These are phyloP conservation scores for Theocolax elegans DNA, from an alignment of 1,140 invertebrate species.

Conservation along the genomic window DNA sequence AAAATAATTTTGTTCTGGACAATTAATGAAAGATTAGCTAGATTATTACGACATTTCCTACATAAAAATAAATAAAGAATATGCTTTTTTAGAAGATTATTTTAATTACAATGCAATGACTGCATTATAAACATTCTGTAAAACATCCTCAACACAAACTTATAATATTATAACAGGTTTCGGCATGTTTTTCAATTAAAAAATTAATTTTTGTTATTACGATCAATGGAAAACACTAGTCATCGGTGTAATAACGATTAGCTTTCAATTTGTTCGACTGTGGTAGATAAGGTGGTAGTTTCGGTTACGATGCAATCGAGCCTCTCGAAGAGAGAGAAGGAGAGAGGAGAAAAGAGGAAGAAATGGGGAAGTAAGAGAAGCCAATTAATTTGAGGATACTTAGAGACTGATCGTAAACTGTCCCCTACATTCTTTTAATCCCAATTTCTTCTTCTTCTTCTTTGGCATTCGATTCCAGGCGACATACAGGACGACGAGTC, in stretches of 20 bases:
- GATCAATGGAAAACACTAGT: too few relatives aligned
- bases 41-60: too few relatives aligned
- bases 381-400: slow-evolving; percentile 58
- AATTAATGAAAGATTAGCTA: too few relatives aligned
- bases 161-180: too few relatives aligned
- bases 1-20: too few relatives aligned
- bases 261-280: slow-evolving; percentile 37
- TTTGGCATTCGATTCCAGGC: slow-evolving; percentile 9
- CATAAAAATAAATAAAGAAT: too few relatives aligned
- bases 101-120: too few relatives aligned
- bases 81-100: too few relatives aligned
- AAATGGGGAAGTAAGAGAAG: slow-evolving; percentile 25
- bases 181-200: too few relatives aligned
- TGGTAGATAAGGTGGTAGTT: slow-evolving; percentile 30
- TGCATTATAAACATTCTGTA: too few relatives aligned
- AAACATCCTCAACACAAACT: too few relatives aligned
- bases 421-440: slow-evolving; percentile 47
- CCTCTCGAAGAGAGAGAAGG: not conserved
- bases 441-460: slow-evolving; percentile 28
- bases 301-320: slow-evolving; percentile 44
- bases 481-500: not conserved
- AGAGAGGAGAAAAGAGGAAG: slow-evolving; percentile 7
- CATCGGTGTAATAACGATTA: slow-evolving; percentile 2
- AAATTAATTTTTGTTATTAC: too few relatives aligned
- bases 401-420: slow-evolving; percentile 49